Conservation (phyloP, 2,888 invertebrate genomes). For the Xylota sylvarum region DNA sequence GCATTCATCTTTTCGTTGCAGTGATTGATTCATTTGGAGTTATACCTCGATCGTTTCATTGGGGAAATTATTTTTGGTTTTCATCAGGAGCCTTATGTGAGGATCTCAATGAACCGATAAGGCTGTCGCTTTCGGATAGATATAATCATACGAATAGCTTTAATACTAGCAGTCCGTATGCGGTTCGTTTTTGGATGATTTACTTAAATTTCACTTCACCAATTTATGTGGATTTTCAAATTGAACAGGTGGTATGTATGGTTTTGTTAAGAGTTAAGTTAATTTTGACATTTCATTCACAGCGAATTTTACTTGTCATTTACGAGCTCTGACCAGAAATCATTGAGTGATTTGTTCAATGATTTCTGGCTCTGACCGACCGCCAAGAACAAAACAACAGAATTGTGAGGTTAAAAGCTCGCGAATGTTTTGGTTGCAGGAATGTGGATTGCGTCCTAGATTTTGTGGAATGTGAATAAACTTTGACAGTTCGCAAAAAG, state of each 20-base stretch:
- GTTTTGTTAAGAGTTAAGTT: too few relatives aligned
- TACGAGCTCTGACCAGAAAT: too few relatives aligned
- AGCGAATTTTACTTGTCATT: too few relatives aligned
- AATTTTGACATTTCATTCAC: too few relatives aligned
- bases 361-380: too few relatives aligned
- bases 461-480: too few relatives aligned
- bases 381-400: too few relatives aligned
- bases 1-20: neutral
- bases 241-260: neutral
- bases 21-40: neutral
- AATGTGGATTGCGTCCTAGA: too few relatives aligned
- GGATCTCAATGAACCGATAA: neutral
- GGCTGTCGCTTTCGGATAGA: neutral
- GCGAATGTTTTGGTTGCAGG: too few relatives aligned
- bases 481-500: too few relatives aligned
- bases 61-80: neutral
- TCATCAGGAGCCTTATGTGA: neutral
- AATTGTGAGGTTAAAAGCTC: too few relatives aligned
- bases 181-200: neutral
- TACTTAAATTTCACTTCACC: neutral
- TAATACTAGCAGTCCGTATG: neutral
- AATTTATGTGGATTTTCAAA: neutral
- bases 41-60: neutral
- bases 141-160: neutral
- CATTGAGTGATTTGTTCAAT: too few relatives aligned